These are phyloP conservation scores for Zosterops pallidus DNA, from an alignment of 2,113 vertebrate species.

Conservation along the genomic window DNA sequence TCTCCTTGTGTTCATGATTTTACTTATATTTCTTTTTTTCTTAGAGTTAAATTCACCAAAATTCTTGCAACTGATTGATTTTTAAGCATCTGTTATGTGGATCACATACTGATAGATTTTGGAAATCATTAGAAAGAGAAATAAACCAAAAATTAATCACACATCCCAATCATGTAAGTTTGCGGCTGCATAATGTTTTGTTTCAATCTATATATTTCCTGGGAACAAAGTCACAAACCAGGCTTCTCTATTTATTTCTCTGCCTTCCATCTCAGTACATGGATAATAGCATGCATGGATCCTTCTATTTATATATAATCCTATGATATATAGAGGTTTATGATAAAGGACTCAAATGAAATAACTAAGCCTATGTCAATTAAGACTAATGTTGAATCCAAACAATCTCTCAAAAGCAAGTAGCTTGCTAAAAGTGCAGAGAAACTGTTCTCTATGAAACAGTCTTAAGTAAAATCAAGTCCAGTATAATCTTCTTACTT, in stretches of 20 bases:
- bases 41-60: not conserved
- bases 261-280: not conserved
- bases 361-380: slow-evolving; percentile 25
- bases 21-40: not conserved
- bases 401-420: not conserved
- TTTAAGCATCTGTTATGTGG: not conserved
- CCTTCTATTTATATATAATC: slow-evolving; percentile 9
- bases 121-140: not conserved
- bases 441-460: not conserved
- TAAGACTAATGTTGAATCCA: slow-evolving; percentile 11
- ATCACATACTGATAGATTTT: not conserved
- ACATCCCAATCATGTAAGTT: not conserved
- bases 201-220: not conserved
- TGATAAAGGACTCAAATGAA: not conserved
- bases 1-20: not conserved
- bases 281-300: not conserved
- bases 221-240: not conserved
- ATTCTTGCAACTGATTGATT: not conserved
- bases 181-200: not conserved
- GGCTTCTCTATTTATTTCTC: not conserved
- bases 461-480: slow-evolving; percentile 30
- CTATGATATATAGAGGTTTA: not conserved
- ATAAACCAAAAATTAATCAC: not conserved
- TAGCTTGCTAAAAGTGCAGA: not conserved
- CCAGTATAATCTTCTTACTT: slow-evolving; percentile 49